Base-by-base conservation (phyloP, 2,113 vertebrate genomes). In the Anarrhichthys ocellatus region DNA sequence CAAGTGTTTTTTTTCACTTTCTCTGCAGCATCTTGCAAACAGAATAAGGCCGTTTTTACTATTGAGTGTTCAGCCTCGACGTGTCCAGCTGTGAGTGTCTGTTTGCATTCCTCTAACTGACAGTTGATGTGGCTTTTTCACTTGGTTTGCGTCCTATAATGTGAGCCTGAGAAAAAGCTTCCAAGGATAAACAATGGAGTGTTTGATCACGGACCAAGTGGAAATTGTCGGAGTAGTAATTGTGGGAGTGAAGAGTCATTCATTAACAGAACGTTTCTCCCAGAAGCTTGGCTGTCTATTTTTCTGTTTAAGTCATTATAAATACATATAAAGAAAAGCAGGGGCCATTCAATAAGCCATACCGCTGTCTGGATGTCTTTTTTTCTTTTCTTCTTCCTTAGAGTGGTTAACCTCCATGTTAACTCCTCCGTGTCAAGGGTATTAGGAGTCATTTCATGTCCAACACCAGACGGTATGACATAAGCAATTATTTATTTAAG, bases 141-240 rank as follows among this genome's bases (percentile, higher is more conserved):
- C 72, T 80, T n/a, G 38, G 52, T 86, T 66, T 68, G 34, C 40
- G 7, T 90, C 78, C 78, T 76, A 54, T 85, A 87, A 90, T 87
- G 81, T 86, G 36, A 81, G 71, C 69, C 68, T 65, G 78, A 86
- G 78, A 89, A 84, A 88, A 84, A 52, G 80, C 76, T 68, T 74
- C 58, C 48, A 65, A 71, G 89, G 81, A 76, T 84, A 82, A 84
- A 85, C 78, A 82, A 76, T 73, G 58, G 76, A 73, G 52, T 72
- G 73, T 88, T 87, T 88, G 84, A 87, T 91, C 74, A 42, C 52
- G 62, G 68, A 82, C 85, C 77, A 87, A 88, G 79, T 77, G 83
- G 79, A 86, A 85, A 88, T 70, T 78, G 75, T 81, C 81, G 67
- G 61, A 88, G 78, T 76, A 81, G 88, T 90, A 88, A 91, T 81